phyloP scores from a whole-genome alignment of 2,797 vertebrate species.

The Clarias platycephalus region DNA sequence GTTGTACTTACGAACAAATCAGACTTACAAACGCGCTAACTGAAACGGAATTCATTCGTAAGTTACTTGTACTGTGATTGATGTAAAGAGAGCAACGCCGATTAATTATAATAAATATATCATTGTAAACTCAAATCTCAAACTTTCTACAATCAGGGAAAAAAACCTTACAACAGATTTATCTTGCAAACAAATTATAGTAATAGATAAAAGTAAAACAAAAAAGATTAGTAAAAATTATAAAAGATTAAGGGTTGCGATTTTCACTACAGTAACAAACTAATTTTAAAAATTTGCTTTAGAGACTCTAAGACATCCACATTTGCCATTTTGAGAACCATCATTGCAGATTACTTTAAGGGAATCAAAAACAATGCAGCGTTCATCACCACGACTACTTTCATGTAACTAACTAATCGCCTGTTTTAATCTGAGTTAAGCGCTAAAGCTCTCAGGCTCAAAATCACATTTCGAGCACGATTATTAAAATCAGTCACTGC shows the following conservation, averaged over 20 bases:
- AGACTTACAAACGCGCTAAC: too few relatives aligned
- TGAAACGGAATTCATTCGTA: too few relatives aligned
- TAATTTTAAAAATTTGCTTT: too few relatives aligned
- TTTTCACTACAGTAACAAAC: neutral
- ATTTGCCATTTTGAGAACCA: neutral
- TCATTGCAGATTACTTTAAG: neutral
- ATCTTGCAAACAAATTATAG: neutral
- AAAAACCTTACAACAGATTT: neutral
- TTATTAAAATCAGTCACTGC: slow-evolving; percentile 1
- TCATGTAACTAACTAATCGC: neutral
- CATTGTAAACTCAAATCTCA: too few relatives aligned
- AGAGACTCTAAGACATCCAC: neutral
- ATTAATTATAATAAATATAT: too few relatives aligned
- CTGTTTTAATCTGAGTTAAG: neutral
- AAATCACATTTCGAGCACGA: neutral
- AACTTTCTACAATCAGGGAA: neutral
- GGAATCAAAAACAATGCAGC: neutral
- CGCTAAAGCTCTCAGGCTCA: neutral
- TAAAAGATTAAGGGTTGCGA: neutral
- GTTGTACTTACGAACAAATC: too few relatives aligned
- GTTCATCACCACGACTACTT: neutral
- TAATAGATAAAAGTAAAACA: neutral
- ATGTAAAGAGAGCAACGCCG: too few relatives aligned
- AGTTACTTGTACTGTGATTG: too few relatives aligned
- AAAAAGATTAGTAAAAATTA: too few relatives aligned